A percentile compares a stretch with the other conserved stretches of the same genome.
Conservation (phyloP, 2,888 invertebrate species). For the Bibio marci region DNA sequence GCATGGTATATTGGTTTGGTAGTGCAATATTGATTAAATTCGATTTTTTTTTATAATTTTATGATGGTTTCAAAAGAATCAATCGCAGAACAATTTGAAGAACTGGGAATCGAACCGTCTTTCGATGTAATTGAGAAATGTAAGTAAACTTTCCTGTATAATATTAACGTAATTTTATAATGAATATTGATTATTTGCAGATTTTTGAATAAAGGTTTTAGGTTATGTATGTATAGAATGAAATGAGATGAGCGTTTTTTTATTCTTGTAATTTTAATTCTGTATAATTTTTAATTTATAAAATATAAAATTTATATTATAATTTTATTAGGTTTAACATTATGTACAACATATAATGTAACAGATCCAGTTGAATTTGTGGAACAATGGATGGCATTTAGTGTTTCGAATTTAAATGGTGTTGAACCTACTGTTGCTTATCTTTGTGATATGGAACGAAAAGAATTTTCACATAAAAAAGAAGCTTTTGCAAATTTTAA, state of each 20-base stretch:
- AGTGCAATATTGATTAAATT: too few relatives aligned
- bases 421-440: conserved; percentile 40
- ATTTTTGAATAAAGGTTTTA: too few relatives aligned
- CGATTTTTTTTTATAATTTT: neutral
- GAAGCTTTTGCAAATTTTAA: conserved; percentile 15
- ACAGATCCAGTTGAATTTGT: conserved; percentile 51
- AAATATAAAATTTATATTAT: too few relatives aligned
- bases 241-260: too few relatives aligned
- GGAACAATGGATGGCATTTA: conserved; percentile 65
- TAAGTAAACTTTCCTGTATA: conserved; percentile 16
- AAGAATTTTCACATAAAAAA: conserved; percentile 37
- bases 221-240: too few relatives aligned
- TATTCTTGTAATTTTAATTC: neutral
- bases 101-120: conserved; percentile 38
- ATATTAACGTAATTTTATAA: too few relatives aligned
- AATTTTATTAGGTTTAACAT: conserved; percentile 45
- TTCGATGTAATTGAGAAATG: conserved; percentile 41
- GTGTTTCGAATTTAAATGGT: conserved; percentile 43
- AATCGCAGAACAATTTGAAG: conserved; percentile 39
- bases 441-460: conserved; percentile 44
- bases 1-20: too few relatives aligned
- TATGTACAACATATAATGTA: conserved; percentile 45
- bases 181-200: too few relatives aligned
- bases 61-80: conserved; percentile 9
- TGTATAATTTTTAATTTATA: too few relatives aligned